phyloP scores from a whole-genome alignment of 2,113 vertebrate species.

The Sorex araneus region DNA sequence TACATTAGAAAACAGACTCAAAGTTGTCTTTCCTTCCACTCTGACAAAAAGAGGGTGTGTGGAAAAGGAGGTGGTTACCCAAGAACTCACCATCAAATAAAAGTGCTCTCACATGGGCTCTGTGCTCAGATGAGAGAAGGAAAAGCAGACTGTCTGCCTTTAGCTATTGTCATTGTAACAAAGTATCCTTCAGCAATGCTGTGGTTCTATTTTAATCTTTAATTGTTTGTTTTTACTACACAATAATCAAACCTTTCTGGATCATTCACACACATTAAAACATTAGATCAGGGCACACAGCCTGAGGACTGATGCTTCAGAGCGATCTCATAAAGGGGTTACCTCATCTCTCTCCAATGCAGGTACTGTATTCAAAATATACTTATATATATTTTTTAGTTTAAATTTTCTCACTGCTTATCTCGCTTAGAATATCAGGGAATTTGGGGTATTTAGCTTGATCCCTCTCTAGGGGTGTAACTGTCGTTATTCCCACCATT shows the following conservation, averaged over 20 bases:
- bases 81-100: neutral
- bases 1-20: conserved; percentile 45
- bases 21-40: conserved; percentile 51
- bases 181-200: conserved; percentile 32
- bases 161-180: conserved; percentile 42
- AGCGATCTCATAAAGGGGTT: neutral
- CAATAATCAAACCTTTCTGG: conserved; percentile 27
- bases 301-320: neutral
- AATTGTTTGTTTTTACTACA: conserved; percentile 66
- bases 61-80: conserved; percentile 14
- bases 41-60: neutral
- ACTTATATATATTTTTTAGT: no score
- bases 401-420: no score
- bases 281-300: neutral
- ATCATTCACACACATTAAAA: conserved; percentile 31
- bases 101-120: neutral
- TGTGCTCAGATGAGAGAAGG: neutral
- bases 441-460: no score
- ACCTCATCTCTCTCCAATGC: neutral
- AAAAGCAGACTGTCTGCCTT: conserved; percentile 52
- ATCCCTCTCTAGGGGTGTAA: no score
- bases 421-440: no score
- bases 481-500: no score
- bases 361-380: neutral
- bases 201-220: conserved; percentile 67